Percentiles rank a stretch among this genome's conserved stretches.
These are phyloP conservation scores for Ctenomys sociabilis DNA, from an alignment of 2,113 vertebrate species.

Conservation along the genomic window DNA sequence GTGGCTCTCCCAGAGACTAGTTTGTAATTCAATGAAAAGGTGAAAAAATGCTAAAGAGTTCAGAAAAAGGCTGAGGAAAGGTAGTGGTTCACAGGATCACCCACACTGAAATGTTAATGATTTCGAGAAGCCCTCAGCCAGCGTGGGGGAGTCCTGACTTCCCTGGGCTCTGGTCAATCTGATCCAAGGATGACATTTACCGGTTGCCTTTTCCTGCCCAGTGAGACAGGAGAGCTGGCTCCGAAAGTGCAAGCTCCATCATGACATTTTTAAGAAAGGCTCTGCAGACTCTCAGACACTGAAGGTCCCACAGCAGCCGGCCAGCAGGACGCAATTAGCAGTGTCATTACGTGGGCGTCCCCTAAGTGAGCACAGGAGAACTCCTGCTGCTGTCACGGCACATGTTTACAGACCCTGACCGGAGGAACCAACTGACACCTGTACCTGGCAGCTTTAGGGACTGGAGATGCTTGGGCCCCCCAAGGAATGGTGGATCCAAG, in stretches of 20 bases:
- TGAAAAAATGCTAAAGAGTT: slow-evolving; percentile 64
- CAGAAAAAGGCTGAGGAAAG: slow-evolving; percentile 56
- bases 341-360: slow-evolving; percentile 66
- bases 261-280: slow-evolving; percentile 75
- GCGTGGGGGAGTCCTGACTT: slow-evolving; percentile 67
- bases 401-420: accelerated
- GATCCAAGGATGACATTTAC: slow-evolving; percentile 82
- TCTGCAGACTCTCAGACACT: slow-evolving; percentile 64
- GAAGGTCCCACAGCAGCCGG: slow-evolving; percentile 73
- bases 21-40: slow-evolving; percentile 68
- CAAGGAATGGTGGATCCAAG: not conserved
- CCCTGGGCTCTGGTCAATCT: slow-evolving; percentile 72
- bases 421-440: not conserved
- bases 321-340: slow-evolving; percentile 79
- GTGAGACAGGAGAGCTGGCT: slow-evolving; percentile 67
- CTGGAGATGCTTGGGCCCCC: not conserved
- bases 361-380: slow-evolving; percentile 32
- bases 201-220: slow-evolving; percentile 46
- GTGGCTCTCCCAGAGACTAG: slow-evolving; percentile 55
- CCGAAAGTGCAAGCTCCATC: slow-evolving; percentile 71
- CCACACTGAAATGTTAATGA: slow-evolving; percentile 78
- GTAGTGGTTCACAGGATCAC: slow-evolving; percentile 55
- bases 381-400: slow-evolving; percentile 28
- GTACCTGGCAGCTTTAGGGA: not conserved
- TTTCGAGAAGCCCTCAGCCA: slow-evolving; percentile 75